phyloP scores from a whole-genome alignment of 2,888 invertebrate species.

The Synanthedon vespiformis region DNA sequence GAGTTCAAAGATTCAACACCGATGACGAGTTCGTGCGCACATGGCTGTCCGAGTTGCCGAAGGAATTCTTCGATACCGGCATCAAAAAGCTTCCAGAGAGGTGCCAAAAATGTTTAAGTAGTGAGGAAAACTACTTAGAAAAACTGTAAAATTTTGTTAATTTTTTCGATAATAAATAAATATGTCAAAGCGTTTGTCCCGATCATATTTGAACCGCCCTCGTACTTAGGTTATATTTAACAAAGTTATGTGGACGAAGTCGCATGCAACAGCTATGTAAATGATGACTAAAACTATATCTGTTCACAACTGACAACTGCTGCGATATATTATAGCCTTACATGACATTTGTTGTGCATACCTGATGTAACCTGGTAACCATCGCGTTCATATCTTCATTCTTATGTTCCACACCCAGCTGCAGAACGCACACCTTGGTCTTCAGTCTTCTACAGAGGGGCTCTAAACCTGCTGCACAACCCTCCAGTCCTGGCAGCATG shows the following conservation, averaged over 20 bases:
- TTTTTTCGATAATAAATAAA: too few species aligned
- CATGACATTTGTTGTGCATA: conserved; percentile 22
- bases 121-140: neutral
- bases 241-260: too few species aligned
- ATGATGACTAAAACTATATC: too few species aligned
- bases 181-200: too few species aligned
- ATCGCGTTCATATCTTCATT: conserved; percentile 57
- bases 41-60: conserved; percentile 4
- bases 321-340: too few species aligned
- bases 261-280: too few species aligned
- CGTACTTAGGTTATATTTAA: too few species aligned
- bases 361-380: conserved; percentile 64
- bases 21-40: conserved; percentile 2
- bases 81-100: conserved; percentile 5
- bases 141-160: too few species aligned
- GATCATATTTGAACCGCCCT: too few species aligned
- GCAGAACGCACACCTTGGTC: conserved; percentile 64
- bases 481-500: conserved; percentile 78
- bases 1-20: conserved; percentile 1
- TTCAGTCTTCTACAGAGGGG: conserved; percentile 62
- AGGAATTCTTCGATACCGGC: conserved; percentile 4
- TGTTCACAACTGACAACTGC: too few species aligned
- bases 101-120: conserved; percentile 2
- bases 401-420: conserved; percentile 53
- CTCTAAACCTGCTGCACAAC: conserved; percentile 67